Evolutionary conservation across 2,113 vertebrate genomes (phyloP), one percentile per base, ranked within the genome.

Genomic region (Benthochromis sp.): DNA sequence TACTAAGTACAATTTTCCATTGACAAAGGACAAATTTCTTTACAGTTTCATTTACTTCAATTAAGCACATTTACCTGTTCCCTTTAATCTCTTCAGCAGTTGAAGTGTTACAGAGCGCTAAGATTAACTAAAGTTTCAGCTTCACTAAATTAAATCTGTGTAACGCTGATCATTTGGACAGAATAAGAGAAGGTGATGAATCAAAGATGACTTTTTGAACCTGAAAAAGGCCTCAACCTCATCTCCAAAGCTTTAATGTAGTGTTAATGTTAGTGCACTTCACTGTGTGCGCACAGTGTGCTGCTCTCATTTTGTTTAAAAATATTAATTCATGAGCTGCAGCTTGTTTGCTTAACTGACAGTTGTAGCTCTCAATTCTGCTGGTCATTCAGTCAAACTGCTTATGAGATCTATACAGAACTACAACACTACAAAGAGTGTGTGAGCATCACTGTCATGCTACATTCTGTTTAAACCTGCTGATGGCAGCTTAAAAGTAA

Each of bases 1-100:
- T 54, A 54, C 1, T 54, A 54, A 54, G 52, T 54, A 54, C 0
- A 54, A 54, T 0, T 54, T 54, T 1, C 4, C 11, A 55, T 0
- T 54, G 53, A 55, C 11, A 24, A 55, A 55, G 3, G 2, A 59
- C 27, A 16, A 5, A 59, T 59, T 29, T 59, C 55, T 59, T 59
- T 59, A 29, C 13, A 0, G 24, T 29, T 59, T 57, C 24, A 57
- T 57, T 8, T 16, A 8, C 12, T 57, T 8, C 54, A 5, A 2
- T 16, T 0, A 57, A 0, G 55, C 24, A 59, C 24, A 59, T 27
- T 24, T 0, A 16, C 13, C 24, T 57, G 7, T 2, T 57, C 24
- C 55, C 24, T 57, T 14, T 57, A 29, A 57, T 57, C 55, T 57
- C 55, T 9, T 16, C 55, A 57, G 55, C 55, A 57, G 24, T 59